Conservation (phyloP, 2,888 invertebrate species). For the Coremacera marginata region DNA sequence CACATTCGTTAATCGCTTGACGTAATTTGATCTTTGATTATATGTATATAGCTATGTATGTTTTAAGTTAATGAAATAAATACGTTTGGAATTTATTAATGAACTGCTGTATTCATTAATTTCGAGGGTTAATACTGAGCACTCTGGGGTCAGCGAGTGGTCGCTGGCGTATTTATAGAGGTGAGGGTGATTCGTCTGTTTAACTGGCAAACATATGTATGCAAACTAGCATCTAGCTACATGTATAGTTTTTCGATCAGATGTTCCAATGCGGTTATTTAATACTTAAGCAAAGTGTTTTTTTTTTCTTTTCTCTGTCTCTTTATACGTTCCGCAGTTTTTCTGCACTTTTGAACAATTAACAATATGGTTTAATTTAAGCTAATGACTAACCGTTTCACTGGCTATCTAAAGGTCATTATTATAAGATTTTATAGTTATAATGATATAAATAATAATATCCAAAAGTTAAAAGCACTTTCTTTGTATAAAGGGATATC, state of each 20-base stretch:
- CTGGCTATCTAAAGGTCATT: no score
- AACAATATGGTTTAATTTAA: background rate
- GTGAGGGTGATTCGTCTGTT: slow-evolving; percentile 1
- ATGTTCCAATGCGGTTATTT: slow-evolving; percentile 37
- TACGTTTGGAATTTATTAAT: slow-evolving; percentile 41
- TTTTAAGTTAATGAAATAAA: slow-evolving; percentile 28
- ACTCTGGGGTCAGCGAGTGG: slow-evolving; percentile 5
- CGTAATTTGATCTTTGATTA: slow-evolving; percentile 61
- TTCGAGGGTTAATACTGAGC: slow-evolving; percentile 23
- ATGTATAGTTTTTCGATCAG: slow-evolving; percentile 36
- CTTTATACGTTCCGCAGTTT: slow-evolving; percentile 13
- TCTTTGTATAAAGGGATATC: no score
- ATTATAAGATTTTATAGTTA: no score
- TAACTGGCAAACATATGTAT: slow-evolving; percentile 7
- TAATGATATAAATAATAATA: no score
- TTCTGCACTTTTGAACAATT: slow-evolving; percentile 42
- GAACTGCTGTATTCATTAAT: slow-evolving; percentile 30
- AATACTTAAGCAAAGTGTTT: slow-evolving; percentile 34
- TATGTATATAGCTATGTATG: slow-evolving; percentile 45
- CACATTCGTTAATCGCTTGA: slow-evolving; percentile 65
- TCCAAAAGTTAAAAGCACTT: no score
- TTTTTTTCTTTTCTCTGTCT: background rate
- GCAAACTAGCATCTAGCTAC: background rate
- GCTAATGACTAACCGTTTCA: no score
- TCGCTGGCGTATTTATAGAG: background rate